phyloP scores from a whole-genome alignment of 2,113 vertebrate species.

The Tetrax tetrax region DNA sequence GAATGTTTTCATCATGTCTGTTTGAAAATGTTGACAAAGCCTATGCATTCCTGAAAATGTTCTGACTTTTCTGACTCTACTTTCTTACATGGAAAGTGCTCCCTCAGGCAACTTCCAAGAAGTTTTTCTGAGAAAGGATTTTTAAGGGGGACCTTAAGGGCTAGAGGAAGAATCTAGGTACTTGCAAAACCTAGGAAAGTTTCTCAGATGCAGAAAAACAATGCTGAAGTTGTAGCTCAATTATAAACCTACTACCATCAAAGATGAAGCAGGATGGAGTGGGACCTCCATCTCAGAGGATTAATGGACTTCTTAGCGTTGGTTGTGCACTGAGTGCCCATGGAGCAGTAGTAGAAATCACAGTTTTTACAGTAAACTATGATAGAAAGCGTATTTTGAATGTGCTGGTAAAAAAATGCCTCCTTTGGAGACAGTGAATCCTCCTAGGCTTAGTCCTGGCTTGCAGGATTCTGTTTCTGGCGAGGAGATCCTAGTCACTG shows the following conservation, averaged over 20 bases:
- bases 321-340: neutral
- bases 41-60: neutral
- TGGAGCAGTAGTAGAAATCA: neutral
- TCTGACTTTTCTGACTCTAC: neutral
- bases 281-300: neutral
- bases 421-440: neutral
- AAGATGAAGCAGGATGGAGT: neutral
- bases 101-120: neutral
- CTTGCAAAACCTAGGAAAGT: neutral
- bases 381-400: neutral
- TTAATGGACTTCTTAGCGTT: neutral
- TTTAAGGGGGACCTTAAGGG: neutral
- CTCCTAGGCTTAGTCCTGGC: neutral
- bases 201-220: neutral
- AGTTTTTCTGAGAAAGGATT: neutral
- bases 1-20: neutral
- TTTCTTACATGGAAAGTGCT: neutral
- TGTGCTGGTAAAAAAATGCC: neutral
- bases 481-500: neutral
- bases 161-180: neutral
- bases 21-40: neutral
- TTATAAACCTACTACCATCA: neutral
- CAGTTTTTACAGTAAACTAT: neutral
- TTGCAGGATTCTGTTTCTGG: neutral
- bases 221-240: neutral